Base-by-base conservation (phyloP, 1,140 invertebrate genomes). In the Trichoplusia ni region DNA sequence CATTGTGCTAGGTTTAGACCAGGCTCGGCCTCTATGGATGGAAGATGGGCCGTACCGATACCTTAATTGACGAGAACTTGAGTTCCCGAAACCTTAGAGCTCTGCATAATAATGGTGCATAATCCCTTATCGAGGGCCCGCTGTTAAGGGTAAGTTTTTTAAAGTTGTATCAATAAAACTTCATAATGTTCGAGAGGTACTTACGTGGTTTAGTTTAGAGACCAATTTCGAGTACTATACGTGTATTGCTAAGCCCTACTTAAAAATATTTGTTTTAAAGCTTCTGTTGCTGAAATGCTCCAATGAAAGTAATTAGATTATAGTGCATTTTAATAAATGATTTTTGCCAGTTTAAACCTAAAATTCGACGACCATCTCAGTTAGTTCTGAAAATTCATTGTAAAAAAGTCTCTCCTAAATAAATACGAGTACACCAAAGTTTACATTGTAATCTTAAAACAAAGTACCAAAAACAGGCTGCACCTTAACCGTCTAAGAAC, bases 41-140 rank as follows among this genome's bases (percentile, higher is more conserved):
- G 81, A 82, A 84, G 86, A 89, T 89, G 84, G 81, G 82, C 65
- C 70, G 42, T 61, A 64, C 63, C 80, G 86, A 89, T 89, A 89
- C 78, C 83, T 89, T 89, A 89, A 89, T 89, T 89, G 86, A 87
- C 81, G 84, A 89, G 82, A 82, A 77, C 78, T 73, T 81, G 76
- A 70, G 77, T 82, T 81, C 79, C 84, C 84, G 83, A 89, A 89
- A 87, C 84, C 82, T 81, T 77, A 85, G 78, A 81, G 77, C 81
- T 74, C 81, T 83, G 84, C 79, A 88, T 87, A 88, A 89, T 89
- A 87, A 87, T 86, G 83, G 77, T 67, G 83, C 72, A 86, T 89
- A 86, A 84, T 85, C 71, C 84, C 86, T 84, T 87, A 89, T 86
- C 83, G 71, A 82, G 79, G 75, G 66, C 64, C 42, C 42, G 23